Evolutionary conservation across 1,140 invertebrate species (phyloP).

Genomic region (Episyrphus balteatus): DNA sequence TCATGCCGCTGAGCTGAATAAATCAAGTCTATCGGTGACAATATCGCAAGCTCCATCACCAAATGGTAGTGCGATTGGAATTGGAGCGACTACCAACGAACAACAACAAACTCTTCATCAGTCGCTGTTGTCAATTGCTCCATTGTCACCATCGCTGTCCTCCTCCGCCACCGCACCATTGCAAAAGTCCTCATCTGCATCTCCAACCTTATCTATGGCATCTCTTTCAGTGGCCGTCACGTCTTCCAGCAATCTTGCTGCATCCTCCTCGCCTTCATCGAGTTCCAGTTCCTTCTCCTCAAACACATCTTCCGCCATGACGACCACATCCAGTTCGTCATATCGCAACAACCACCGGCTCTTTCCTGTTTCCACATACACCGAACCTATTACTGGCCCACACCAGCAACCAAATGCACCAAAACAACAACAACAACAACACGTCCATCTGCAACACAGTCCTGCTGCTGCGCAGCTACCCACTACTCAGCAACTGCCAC

Average conservation of each 20-base stretch:
- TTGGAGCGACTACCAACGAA: not conserved
- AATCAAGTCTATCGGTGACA: slow-evolving; percentile 32
- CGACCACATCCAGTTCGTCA: slow-evolving; percentile 7
- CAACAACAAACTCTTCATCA: not conserved
- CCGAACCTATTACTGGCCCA: slow-evolving; percentile 31
- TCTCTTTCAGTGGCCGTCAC: not conserved
- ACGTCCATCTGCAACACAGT: not conserved
- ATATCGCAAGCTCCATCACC: slow-evolving; percentile 10
- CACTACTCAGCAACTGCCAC: not conserved
- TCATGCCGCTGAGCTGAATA: slow-evolving; percentile 14
- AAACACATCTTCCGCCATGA: not conserved
- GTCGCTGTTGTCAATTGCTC: slow-evolving; percentile 8
- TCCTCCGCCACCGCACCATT: not conserved
- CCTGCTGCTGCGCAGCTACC: not conserved
- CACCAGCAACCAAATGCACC: slow-evolving; percentile 30
- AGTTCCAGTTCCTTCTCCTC: not conserved
- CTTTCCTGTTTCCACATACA: slow-evolving; percentile 50
- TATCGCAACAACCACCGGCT: slow-evolving; percentile 38
- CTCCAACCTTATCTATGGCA: not conserved
- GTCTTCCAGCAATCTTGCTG: not conserved
- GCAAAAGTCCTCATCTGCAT: not conserved
- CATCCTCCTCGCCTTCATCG: not conserved
- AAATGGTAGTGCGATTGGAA: slow-evolving; percentile 2
- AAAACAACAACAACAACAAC: no score
- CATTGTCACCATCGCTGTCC: slow-evolving; percentile 6